Evolutionary conservation across 2,888 invertebrate genomes (phyloP).

Genomic region (Seira sanloemensis): DNA sequence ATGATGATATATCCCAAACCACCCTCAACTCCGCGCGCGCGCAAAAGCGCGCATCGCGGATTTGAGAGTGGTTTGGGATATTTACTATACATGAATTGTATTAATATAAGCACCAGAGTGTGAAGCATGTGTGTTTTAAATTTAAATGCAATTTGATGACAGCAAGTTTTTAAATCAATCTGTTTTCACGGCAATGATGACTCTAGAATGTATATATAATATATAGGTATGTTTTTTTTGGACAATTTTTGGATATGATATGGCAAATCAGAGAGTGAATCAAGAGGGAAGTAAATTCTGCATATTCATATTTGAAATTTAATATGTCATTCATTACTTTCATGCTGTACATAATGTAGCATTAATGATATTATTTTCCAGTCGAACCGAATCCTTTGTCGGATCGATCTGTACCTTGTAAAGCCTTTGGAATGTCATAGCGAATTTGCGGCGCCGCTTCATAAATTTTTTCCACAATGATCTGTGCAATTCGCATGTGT

Average conservation of each 20-base stretch:
- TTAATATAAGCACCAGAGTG: too few relatives aligned
- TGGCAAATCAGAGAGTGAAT: too few relatives aligned
- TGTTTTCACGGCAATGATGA: not conserved
- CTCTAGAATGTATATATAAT: not conserved
- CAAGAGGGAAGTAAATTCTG: too few relatives aligned
- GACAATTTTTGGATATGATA: not conserved
- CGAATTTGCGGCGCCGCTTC: not conserved
- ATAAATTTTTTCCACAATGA: not conserved
- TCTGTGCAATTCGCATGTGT: not conserved
- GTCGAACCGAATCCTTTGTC: not conserved
- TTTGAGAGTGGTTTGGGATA: too few relatives aligned
- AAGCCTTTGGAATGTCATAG: not conserved
- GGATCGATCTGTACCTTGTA: not conserved
- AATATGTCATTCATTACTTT: not conserved
- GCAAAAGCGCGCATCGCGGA: too few relatives aligned
- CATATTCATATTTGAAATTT: too few relatives aligned
- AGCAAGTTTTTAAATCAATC: too few relatives aligned
- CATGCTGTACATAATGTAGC: not conserved
- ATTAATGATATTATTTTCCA: not conserved
- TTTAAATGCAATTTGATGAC: too few relatives aligned
- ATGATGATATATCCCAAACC: too few relatives aligned
- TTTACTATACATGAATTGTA: too few relatives aligned
- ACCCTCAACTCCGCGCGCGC: too few relatives aligned
- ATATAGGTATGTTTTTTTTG: not conserved
- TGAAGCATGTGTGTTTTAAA: too few relatives aligned